phyloP scores from a whole-genome alignment of 2,113 vertebrate species.

The Anser brachyrhynchus region DNA sequence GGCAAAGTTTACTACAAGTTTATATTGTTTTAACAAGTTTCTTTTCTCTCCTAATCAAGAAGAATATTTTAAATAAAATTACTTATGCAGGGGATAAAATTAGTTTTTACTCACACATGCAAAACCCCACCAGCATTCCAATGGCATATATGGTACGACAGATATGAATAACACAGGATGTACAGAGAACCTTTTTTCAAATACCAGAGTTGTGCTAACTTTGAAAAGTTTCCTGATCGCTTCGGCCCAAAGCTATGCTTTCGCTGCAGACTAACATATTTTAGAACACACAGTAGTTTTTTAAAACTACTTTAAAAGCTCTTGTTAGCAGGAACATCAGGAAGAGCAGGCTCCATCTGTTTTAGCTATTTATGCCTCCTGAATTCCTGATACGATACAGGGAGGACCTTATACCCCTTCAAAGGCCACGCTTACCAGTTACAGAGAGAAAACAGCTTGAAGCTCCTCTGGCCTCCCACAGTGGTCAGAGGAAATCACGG shows the following conservation, averaged over 20 bases:
- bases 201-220: neutral
- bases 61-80: neutral
- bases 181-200: neutral
- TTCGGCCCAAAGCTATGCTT: neutral
- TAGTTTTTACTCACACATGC: neutral
- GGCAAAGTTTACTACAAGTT: neutral
- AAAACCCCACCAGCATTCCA: neutral
- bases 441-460: neutral
- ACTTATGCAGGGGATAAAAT: neutral
- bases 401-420: neutral
- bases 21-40: neutral
- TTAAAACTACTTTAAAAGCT: neutral
- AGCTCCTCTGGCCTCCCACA: neutral
- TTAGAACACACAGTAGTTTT: neutral
- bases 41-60: neutral
- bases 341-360: neutral
- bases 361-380: neutral
- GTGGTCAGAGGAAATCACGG: fast-evolving
- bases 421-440: neutral
- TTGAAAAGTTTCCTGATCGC: neutral
- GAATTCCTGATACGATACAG: neutral
- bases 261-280: neutral
- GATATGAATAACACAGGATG: neutral
- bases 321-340: neutral
- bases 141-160: fast-evolving